These are phyloP conservation scores for Hippopotamyrus pictus DNA, from an alignment of 2,797 vertebrate species.

Conservation along the genomic window DNA sequence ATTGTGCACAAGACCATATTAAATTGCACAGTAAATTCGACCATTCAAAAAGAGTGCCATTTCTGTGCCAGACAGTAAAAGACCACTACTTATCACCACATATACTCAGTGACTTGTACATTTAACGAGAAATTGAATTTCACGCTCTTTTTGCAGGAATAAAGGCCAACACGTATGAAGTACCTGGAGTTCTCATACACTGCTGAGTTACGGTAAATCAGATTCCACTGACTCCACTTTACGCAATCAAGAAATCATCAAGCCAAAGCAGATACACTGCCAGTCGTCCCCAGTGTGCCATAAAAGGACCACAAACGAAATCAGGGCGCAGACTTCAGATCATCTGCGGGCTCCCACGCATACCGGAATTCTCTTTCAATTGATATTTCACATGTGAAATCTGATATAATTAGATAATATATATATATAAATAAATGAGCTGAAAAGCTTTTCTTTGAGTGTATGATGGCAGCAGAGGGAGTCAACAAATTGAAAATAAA, in stretches of 20 bases:
- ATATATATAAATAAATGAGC: background rate
- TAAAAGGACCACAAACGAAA: too few species aligned
- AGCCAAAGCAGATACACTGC: background rate
- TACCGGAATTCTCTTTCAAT: background rate
- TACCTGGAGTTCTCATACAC: background rate
- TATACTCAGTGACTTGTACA: background rate
- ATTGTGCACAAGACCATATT: background rate
- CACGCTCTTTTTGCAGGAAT: background rate
- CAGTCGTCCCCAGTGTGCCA: background rate
- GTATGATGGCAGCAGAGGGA: background rate
- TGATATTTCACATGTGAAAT: background rate
- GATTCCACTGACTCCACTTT: background rate
- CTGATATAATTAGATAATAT: background rate
- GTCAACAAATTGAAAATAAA: conserved; percentile 12
- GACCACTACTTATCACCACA: background rate
- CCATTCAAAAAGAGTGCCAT: background rate
- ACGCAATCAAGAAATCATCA: background rate
- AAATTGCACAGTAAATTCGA: background rate
- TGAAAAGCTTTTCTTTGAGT: background rate
- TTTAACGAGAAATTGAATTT: background rate
- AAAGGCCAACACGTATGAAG: background rate
- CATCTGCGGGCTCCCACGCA: background rate
- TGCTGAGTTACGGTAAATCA: background rate
- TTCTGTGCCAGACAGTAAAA: background rate
- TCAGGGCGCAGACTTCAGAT: background rate